Evolutionary conservation across 2,888 invertebrate species (phyloP).

Genomic region (Protodeltote pygarga): DNA sequence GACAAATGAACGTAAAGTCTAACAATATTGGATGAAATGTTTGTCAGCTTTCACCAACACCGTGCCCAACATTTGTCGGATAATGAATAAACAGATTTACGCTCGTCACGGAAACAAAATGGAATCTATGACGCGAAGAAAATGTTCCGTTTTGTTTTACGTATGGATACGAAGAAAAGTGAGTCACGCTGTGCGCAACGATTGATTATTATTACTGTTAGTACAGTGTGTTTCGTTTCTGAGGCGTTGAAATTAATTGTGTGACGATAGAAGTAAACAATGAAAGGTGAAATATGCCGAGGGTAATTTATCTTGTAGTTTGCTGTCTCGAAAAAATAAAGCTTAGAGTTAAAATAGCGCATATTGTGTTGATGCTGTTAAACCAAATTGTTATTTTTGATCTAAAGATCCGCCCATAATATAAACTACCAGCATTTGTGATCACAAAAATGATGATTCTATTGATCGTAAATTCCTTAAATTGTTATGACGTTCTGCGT

Average conservation of each 20-base stretch:
- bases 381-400: no score
- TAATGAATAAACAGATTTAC: slow-evolving; percentile 16
- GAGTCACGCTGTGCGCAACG: slow-evolving; percentile 30
- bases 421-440: no score
- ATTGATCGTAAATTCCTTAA: no score
- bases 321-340: no score
- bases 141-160: slow-evolving; percentile 30
- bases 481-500: no score
- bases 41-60: neutral
- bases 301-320: no score
- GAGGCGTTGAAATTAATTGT: slow-evolving; percentile 3
- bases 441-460: no score
- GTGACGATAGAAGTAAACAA: slow-evolving; percentile 2
- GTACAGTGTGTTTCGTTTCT: slow-evolving; percentile 1
- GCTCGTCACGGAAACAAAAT: slow-evolving; percentile 28
- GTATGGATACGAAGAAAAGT: slow-evolving; percentile 21
- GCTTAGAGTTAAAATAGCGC: no score
- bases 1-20: no score
- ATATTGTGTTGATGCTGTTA: no score
- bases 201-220: slow-evolving; percentile 1
- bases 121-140: slow-evolving; percentile 29
- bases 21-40: no score
- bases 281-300: neutral
- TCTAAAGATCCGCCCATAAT: no score
- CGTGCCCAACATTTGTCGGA: neutral